Evolutionary conservation across 2,797 vertebrate species (phyloP).

Genomic region (Gymnopithys bicolor): DNA sequence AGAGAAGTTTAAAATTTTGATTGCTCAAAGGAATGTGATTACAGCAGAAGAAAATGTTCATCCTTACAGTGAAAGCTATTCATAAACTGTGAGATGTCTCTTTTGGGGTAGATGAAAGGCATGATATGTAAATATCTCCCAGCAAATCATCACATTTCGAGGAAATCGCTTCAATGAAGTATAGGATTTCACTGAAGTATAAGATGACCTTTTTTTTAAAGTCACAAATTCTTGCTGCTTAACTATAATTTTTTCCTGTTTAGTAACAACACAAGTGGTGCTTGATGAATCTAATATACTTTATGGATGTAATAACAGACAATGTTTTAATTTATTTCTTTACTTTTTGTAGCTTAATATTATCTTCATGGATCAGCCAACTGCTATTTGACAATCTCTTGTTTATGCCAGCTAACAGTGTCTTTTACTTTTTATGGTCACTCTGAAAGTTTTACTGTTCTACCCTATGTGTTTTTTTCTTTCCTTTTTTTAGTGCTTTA

Average conservation of each 20-base stretch:
- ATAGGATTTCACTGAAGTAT: neutral
- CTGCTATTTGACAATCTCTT: neutral
- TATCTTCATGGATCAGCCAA: neutral
- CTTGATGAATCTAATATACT: neutral
- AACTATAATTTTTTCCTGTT: neutral
- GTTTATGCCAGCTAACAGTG: neutral
- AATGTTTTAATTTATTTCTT: neutral
- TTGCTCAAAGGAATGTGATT: neutral
- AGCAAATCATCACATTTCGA: neutral
- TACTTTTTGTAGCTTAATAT: neutral
- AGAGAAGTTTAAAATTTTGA: slow-evolving; percentile 4
- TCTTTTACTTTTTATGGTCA: neutral
- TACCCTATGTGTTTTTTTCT: fast-evolving
- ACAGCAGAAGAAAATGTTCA: slow-evolving; percentile 8
- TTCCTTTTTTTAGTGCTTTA: neutral
- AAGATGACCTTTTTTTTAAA: neutral
- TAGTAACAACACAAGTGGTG: neutral
- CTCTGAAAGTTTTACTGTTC: neutral
- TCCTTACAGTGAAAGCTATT: slow-evolving; percentile 20
- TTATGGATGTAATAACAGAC: neutral
- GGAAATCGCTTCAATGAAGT: neutral
- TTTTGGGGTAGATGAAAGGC: slow-evolving; percentile 10
- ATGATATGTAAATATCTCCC: slow-evolving; percentile 26
- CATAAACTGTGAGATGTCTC: slow-evolving; percentile 21
- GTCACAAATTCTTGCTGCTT: neutral